Base-by-base conservation (phyloP, 1,140 invertebrate genomes). In the Drosophila setifemur region DNA sequence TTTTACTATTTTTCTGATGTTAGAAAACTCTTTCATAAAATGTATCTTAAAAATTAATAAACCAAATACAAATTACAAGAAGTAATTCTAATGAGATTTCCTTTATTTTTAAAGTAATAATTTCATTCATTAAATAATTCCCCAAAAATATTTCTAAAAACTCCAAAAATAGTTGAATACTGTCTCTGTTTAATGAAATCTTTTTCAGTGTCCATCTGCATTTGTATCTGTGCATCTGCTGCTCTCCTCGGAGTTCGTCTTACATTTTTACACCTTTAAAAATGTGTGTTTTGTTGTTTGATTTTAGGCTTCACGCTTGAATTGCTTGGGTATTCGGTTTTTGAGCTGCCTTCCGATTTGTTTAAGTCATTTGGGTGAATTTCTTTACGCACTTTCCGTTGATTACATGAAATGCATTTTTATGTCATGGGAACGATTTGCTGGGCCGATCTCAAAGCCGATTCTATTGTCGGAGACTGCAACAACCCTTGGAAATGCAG, bases 341-440 rank as follows among this genome's bases (percentile, higher is more conserved):
- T 37, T 16, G 19, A 29, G 33, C 50, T 42, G 40, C 42, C 42
- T 60, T n/a, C n/a, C n/a, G 66, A 74, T 83, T 83, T 85, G 74
- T 64, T 78, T 85, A 85, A 83, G 53, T 85, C 78, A 83, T 83
- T 85, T 83, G 55, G 40, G 37, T 58, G 54, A 57, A 52, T 73
- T 64, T 81, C 60, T 64, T 60, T 52, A 72, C 67, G 45, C 73
- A 77, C 70, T 73, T 64, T 72, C 33, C 76, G 55, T 72, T 70
- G 76, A 83, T 78, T 83, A 74, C 69, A 78, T 79, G 74, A 79
- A 85, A 83, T 85, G 73, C 78, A 83, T 85, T 83, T 70, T 83
- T 53, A 66, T 73, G 78, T 71, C 74, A 85, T 85, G 78, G 79
- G 78, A 85, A 83, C 45, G 47, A 37, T 19, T 21, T 18, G 19